These are phyloP conservation scores for Petrocephalus sullivani DNA, from an alignment of 2,797 vertebrate species.

Conservation along the genomic window DNA sequence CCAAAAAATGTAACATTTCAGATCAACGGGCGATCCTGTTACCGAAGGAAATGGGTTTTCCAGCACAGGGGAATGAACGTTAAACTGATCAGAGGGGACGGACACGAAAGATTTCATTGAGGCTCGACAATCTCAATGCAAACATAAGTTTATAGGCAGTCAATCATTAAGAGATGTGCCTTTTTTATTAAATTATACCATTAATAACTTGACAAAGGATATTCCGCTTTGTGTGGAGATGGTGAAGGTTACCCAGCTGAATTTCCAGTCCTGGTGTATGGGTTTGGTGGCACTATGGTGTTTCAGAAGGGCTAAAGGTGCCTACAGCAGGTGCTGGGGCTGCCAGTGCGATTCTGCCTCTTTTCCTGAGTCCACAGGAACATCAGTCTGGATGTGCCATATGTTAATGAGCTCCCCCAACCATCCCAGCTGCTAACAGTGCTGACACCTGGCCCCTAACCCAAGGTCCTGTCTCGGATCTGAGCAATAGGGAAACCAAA, in stretches of 20 bases:
- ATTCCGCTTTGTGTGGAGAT: not conserved
- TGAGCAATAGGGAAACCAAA: not conserved
- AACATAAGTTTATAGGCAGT: not conserved
- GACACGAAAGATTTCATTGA: not conserved
- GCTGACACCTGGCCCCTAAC: not conserved
- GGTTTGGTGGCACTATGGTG: not conserved
- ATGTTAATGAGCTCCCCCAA: constrained; percentile 20
- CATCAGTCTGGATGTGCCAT: not conserved
- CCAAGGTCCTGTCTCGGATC: not conserved
- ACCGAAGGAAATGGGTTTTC: constrained; percentile 29
- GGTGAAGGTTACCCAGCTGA: not conserved
- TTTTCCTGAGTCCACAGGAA: not conserved
- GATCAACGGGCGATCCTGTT: not conserved
- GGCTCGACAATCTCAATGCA: not conserved
- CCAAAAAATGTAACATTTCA: constrained; percentile 14
- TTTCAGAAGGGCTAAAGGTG: constrained; percentile 27
- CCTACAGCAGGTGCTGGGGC: constrained; percentile 27
- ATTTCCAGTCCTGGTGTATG: not conserved
- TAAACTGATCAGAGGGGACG: constrained; percentile 25
- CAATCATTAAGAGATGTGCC: not conserved
- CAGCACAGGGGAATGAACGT: constrained; percentile 25
- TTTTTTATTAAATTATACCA: not conserved
- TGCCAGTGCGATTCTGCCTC: not conserved
- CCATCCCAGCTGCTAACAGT: not conserved
- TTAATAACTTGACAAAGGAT: not conserved